Evolutionary conservation across 1,140 invertebrate species (phyloP).

Genomic region (Hylaeus anthracinus): DNA sequence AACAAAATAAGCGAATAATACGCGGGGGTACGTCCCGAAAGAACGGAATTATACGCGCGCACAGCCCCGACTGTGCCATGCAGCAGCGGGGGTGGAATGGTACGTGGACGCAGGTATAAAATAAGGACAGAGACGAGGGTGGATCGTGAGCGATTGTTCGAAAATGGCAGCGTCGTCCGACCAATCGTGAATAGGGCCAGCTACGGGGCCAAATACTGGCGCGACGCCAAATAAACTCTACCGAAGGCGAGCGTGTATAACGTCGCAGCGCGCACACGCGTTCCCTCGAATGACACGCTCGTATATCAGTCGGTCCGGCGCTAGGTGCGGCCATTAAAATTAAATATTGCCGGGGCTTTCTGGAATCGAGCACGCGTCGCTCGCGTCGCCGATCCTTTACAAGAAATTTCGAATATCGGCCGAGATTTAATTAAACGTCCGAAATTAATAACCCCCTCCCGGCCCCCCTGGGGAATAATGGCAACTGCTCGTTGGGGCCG

Average conservation of each 20-base stretch:
- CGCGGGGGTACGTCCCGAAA: conserved; percentile 13
- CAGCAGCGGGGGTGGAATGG: too few relatives aligned
- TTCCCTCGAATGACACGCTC: conserved; percentile 27
- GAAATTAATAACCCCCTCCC: conserved; percentile 5
- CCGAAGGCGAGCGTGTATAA: conserved; percentile 31
- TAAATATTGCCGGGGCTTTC: conserved; percentile 51
- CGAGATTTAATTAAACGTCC: conserved; percentile 36
- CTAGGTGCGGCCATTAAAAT: conserved; percentile 51
- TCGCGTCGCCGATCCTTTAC: conserved; percentile 5
- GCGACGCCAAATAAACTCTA: conserved; percentile 62
- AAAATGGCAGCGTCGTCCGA: conserved; percentile 61
- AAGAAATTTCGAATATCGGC: conserved; percentile 32
- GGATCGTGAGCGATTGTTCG: conserved; percentile 59
- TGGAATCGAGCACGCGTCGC: conserved; percentile 31
- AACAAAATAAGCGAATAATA: conserved; percentile 67
- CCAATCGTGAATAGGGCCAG: conserved; percentile 52
- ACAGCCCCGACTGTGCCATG: too few relatives aligned
- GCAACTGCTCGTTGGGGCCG: too few relatives aligned
- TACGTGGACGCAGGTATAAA: conserved; percentile 20
- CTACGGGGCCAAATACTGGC: conserved; percentile 49
- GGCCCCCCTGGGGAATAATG: too few relatives aligned
- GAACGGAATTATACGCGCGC: conserved; percentile 32
- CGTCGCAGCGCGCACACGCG: conserved; percentile 5
- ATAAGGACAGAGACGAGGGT: conserved; percentile 32
- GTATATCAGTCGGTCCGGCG: conserved; percentile 48